A percentile compares a stretch with the other conserved stretches of the same genome.
phyloP scores from a whole-genome alignment of 1,140 invertebrate genomes.

The Drosophila virilis region DNA sequence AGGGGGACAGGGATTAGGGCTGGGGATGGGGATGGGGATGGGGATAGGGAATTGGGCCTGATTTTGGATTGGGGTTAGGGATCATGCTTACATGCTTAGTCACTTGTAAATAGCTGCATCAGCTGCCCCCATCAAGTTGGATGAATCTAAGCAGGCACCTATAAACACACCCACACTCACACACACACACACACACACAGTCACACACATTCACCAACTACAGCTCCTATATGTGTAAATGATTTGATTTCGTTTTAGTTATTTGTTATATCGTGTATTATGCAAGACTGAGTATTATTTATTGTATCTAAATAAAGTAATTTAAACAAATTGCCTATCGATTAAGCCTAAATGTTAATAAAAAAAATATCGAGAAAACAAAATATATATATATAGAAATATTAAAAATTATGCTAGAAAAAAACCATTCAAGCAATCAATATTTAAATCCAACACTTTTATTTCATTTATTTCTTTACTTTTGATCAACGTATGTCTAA shows the following conservation, averaged over 20 bases:
- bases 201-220: neutral
- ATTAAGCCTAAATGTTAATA: constrained; percentile 68
- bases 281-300: constrained; percentile 79
- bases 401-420: constrained; percentile 10
- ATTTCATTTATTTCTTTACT: neutral
- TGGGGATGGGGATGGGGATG: neutral
- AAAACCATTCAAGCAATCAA: constrained; percentile 2
- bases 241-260: constrained; percentile 63
- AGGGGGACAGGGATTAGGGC: constrained; percentile 10
- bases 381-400: constrained; percentile 15
- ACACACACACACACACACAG: neutral
- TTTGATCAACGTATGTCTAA: neutral
- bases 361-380: constrained; percentile 36
- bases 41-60: constrained; percentile 5
- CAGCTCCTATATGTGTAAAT: constrained; percentile 17
- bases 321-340: constrained; percentile 60
- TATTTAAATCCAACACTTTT: constrained; percentile 1
- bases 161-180: neutral
- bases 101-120: constrained; percentile 72
- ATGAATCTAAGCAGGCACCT: neutral
- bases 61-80: constrained; percentile 3
- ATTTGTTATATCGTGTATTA: constrained; percentile 70
- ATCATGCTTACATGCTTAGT: constrained; percentile 61
- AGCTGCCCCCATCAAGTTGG: constrained; percentile 21
- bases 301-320: constrained; percentile 67